Percentiles rank a stretch among this genome's conserved stretches.
These are phyloP conservation scores for Protobothrops mucrosquamatus DNA, from an alignment of 2,113 vertebrate species.

Conservation along the genomic window DNA sequence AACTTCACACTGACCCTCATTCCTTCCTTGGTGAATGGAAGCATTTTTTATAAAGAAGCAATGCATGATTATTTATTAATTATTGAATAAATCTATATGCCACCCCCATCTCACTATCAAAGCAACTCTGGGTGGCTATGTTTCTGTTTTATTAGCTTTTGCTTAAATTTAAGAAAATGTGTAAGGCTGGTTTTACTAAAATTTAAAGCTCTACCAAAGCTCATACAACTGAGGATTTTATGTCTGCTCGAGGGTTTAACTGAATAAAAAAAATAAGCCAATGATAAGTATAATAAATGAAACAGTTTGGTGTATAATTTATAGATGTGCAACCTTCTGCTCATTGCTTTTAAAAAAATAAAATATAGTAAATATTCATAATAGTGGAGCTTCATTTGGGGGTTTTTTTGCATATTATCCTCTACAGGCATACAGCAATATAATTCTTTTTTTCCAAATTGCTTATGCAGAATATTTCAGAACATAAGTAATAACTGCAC, in stretches of 20 bases:
- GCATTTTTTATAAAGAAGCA: background rate
- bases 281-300: background rate
- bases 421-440: background rate
- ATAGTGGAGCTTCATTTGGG: background rate
- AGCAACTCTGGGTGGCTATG: background rate
- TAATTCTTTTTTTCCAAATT: conserved; percentile 30
- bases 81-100: background rate
- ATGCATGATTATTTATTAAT: background rate
- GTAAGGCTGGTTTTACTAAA: background rate
- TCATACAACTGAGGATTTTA: background rate
- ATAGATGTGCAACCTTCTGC: background rate
- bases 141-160: background rate
- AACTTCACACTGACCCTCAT: background rate
- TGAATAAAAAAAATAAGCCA: background rate
- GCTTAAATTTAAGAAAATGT: background rate
- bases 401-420: conserved; percentile 9
- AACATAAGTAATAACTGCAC: conserved; percentile 56
- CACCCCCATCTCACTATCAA: background rate
- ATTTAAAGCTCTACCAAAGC: background rate
- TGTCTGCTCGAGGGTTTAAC: background rate
- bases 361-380: background rate
- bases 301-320: background rate
- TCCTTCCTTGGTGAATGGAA: background rate
- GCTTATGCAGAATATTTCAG: conserved; percentile 36
- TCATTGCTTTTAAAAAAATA: background rate